A percentile compares a stretch with the other conserved stretches of the same genome.
Conservation (phyloP, 64 coral and sea anemone species). For the Stichodactyla helianthus region DNA sequence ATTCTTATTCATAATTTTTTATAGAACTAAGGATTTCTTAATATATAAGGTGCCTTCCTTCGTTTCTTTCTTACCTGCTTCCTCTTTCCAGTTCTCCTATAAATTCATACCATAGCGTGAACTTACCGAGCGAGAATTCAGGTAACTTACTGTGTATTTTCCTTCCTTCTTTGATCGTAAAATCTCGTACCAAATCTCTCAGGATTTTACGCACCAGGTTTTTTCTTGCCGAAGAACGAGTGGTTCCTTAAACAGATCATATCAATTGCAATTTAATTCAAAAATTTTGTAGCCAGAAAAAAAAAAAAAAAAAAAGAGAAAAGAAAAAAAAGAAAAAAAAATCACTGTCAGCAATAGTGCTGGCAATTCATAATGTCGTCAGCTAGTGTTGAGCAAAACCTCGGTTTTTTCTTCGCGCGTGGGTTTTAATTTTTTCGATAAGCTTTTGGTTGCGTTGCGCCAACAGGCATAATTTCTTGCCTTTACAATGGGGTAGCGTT, state of each 20-base stretch:
- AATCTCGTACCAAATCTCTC: constrained; percentile 8
- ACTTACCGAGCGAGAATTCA: neutral
- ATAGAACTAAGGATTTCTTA: no score
- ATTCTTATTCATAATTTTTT: neutral
- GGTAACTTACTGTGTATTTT: neutral
- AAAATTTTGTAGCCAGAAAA: neutral
- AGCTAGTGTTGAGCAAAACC: no score
- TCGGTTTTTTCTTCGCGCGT: no score
- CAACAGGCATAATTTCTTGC: neutral
- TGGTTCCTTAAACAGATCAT: neutral
- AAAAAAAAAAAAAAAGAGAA: no score
- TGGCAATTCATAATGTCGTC: no score
- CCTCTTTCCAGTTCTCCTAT: neutral
- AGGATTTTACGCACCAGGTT: constrained; percentile 15
- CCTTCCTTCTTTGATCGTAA: constrained; percentile 18
- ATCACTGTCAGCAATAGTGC: neutral
- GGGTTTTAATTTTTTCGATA: no score
- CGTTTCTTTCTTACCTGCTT: neutral
- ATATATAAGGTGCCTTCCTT: neutral
- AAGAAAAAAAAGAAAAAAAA: no score
- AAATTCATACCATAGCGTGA: neutral
- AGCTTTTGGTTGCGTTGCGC: no score
- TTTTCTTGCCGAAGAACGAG: constrained; percentile 10
- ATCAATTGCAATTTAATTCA: neutral
- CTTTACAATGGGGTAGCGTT: no score